Conservation (phyloP, 2,113 vertebrate species). For the Crotalus helleri region DNA sequence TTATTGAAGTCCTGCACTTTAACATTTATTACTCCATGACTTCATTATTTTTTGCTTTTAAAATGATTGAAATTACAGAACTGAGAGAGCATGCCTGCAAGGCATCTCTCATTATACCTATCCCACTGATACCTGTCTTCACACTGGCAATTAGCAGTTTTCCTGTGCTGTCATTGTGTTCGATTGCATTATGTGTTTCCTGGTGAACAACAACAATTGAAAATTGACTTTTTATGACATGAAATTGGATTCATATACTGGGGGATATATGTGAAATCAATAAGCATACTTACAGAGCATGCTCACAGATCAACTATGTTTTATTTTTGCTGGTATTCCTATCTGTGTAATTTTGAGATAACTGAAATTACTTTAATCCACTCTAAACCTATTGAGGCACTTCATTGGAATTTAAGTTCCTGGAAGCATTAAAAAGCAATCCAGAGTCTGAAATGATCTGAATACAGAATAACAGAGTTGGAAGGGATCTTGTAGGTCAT, state of each 20-base stretch:
- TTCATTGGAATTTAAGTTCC: background rate
- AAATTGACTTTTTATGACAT: background rate
- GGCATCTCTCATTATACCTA: slow-evolving; percentile 7
- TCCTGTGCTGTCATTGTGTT: slow-evolving; percentile 4
- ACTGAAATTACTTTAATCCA: slow-evolving; percentile 1
- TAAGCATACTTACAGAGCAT: background rate
- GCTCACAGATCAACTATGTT: rapidly evolving
- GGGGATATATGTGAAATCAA: background rate
- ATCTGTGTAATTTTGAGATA: background rate
- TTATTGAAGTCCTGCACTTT: background rate
- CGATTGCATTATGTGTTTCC: slow-evolving; percentile 14
- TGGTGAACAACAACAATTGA: slow-evolving; percentile 5
- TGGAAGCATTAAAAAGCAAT: slow-evolving; percentile 35
- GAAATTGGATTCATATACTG: background rate
- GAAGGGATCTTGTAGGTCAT: too few species aligned
- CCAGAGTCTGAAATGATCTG: slow-evolving; percentile 36
- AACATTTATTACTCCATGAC: background rate
- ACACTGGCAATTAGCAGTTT: slow-evolving; percentile 12
- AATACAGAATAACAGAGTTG: too few species aligned
- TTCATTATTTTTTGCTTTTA: background rate
- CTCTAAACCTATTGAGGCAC: background rate
- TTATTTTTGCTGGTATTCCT: background rate
- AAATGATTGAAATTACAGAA: background rate
- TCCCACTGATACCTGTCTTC: slow-evolving; percentile 1
- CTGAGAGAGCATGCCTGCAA: slow-evolving; percentile 2